Evolutionary conservation across 2,888 invertebrate genomes (phyloP).

Genomic region (Tethea ocularis): DNA sequence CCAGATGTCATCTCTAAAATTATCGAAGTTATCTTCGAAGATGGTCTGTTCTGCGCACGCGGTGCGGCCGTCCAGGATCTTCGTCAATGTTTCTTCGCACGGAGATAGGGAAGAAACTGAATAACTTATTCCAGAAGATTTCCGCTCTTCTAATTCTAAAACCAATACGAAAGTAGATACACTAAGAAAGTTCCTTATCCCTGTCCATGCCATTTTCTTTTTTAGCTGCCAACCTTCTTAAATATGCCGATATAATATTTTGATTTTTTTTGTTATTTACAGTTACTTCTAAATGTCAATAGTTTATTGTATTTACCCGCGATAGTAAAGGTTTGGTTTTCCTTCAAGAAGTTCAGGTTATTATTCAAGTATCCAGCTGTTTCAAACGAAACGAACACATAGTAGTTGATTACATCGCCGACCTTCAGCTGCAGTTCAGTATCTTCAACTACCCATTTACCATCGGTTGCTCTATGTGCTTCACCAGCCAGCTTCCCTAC

Average conservation of each 20-base stretch:
- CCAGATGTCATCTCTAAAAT: constrained; percentile 78
- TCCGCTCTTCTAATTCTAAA: not conserved
- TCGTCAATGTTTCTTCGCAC: constrained; percentile 58
- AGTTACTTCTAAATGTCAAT: no score
- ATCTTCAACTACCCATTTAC: constrained; percentile 81
- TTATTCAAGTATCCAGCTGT: constrained; percentile 57
- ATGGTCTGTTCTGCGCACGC: constrained; percentile 79
- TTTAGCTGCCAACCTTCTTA: no score
- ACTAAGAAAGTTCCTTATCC: no score
- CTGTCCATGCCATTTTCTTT: no score
- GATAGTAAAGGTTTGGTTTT: constrained; percentile 65
- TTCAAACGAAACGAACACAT: constrained; percentile 83
- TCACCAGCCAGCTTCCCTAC: constrained; percentile 82
- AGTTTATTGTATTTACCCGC: constrained; percentile 55
- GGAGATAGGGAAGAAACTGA: not conserved
- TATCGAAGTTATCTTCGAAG: constrained; percentile 85
- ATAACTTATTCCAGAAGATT: not conserved
- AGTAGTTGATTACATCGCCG: constrained; percentile 85
- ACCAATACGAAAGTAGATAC: no score
- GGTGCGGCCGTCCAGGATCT: constrained; percentile 50
- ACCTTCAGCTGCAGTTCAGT: constrained; percentile 63
- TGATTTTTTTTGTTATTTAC: no score
- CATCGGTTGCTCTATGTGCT: constrained; percentile 61
- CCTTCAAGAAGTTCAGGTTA: constrained; percentile 44
- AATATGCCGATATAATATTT: no score